Evolutionary conservation across 2,797 vertebrate genomes (phyloP), one percentile per base, ranked within the genome.

Genomic region (Falco cherrug): DNA sequence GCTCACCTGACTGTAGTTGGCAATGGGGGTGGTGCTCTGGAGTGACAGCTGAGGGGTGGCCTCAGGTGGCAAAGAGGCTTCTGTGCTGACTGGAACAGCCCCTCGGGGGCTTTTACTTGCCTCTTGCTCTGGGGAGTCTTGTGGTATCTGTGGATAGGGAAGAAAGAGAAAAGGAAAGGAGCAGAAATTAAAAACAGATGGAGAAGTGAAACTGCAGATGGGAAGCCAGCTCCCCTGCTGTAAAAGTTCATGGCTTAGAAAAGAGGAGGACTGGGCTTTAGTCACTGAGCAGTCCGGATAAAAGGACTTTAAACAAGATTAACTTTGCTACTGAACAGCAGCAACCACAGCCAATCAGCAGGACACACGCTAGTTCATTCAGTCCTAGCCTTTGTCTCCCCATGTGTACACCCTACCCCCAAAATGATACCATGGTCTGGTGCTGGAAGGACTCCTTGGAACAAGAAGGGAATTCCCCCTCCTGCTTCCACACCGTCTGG

Each of bases 121-220:
- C 74, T 98, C 98, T 89, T 98, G 98, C 59, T 98, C 98, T 31
- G 98, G 97, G 29, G 98, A 98, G 87, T 98, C 98, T 93, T 98
- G 98, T 48, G 98, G 98, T 41, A 98, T 96, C 98, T 98, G 90
- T 70, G 77, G 78, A 92, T 63, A 59, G 37, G 63, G 87, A 95
- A 95, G 51, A 95, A 80, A 74, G 57, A 87, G 75, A 84, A 79
- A 84, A 90, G 63, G 51, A 93, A 84, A 84, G 84, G 21, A 73
- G 69, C 57, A 91, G 69, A 95, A 94, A 95, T 88, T 75, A 95
- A 71, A 78, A 95, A 77, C 45, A 83, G 87, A 64, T 79, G 67
- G 83, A 92, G 90, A 96, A 95, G 76, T 87, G 91, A 94, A 93
- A 90, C 54, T 73, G 43, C 82, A 95, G 74, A 82, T 89, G 51